Conservation (phyloP, 2,113 vertebrate species). For the Vicugna pacos region DNA sequence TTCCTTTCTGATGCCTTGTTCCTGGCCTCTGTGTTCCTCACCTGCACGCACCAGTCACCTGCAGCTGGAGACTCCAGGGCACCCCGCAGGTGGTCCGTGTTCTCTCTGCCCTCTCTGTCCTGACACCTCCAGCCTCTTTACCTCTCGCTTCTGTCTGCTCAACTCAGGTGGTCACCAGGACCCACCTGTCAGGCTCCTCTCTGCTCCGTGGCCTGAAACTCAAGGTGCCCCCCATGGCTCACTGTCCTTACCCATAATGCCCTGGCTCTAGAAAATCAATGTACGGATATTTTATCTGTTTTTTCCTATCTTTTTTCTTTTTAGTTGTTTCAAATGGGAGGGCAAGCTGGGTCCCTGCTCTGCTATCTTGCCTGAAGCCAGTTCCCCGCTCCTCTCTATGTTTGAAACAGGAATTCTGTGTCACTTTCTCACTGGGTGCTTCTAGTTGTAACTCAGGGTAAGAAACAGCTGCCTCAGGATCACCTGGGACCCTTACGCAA, state of each 20-base stretch:
- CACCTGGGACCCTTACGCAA: background rate
- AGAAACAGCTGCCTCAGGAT: background rate
- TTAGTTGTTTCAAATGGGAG: background rate
- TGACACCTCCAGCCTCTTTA: background rate
- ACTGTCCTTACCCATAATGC: background rate
- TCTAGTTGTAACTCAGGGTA: background rate
- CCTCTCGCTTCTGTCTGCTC: background rate
- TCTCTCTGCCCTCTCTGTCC: background rate
- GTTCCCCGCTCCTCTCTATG: background rate
- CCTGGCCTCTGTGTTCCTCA: background rate
- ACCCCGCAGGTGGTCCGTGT: background rate
- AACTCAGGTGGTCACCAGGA: background rate
- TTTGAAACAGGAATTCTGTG: background rate
- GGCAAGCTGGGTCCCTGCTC: too few relatives aligned
- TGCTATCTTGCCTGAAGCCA: background rate
- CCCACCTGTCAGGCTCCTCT: too few relatives aligned
- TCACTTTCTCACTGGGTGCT: background rate
- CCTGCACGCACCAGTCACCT: accelerated
- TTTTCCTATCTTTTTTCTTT: background rate
- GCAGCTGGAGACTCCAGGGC: background rate
- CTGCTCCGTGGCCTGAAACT: background rate
- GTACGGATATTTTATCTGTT: background rate
- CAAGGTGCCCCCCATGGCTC: background rate
- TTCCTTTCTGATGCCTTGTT: background rate
- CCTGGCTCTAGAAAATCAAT: background rate